These are phyloP conservation scores for Sthenelais limicola DNA, from an alignment of 2,888 invertebrate species.

Conservation along the genomic window DNA sequence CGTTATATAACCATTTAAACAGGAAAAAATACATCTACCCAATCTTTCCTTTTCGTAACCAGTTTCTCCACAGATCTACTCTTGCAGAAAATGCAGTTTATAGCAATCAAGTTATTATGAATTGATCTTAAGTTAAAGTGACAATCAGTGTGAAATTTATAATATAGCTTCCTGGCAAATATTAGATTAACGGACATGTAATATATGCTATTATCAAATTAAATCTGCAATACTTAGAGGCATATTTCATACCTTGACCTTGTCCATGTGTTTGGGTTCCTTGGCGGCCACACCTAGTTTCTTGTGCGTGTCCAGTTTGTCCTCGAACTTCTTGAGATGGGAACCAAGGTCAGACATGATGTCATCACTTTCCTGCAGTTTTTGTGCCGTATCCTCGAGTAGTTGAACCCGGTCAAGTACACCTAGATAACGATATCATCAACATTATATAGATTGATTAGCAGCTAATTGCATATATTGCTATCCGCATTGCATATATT, in stretches of 20 bases:
- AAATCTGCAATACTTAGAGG: too few species aligned
- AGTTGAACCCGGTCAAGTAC: constrained; percentile 83
- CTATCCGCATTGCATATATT: too few species aligned
- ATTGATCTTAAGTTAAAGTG: too few species aligned
- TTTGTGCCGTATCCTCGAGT: constrained; percentile 82
- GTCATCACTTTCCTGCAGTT: constrained; percentile 87
- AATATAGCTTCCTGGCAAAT: background rate
- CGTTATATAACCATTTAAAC: too few species aligned
- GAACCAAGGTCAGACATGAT: constrained; percentile 88
- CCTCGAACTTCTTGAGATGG: constrained; percentile 89
- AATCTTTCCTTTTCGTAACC: too few species aligned
- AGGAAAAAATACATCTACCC: too few species aligned
- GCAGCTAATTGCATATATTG: too few species aligned
- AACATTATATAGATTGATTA: too few species aligned
- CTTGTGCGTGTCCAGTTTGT: constrained; percentile 84
- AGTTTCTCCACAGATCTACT: too few species aligned
- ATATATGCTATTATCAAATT: background rate
- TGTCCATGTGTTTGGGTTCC: constrained; percentile 87
- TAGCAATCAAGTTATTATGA: too few species aligned
- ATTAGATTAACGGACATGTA: background rate
- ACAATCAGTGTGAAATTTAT: constrained; percentile 1
- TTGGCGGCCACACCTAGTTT: constrained; percentile 80
- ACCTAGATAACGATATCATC: constrained; percentile 60
- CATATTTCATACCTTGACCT: constrained; percentile 81
- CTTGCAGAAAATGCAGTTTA: too few species aligned